Evolutionary conservation across 2,888 invertebrate species (phyloP).

Genomic region (Calliphora vomitoria): DNA sequence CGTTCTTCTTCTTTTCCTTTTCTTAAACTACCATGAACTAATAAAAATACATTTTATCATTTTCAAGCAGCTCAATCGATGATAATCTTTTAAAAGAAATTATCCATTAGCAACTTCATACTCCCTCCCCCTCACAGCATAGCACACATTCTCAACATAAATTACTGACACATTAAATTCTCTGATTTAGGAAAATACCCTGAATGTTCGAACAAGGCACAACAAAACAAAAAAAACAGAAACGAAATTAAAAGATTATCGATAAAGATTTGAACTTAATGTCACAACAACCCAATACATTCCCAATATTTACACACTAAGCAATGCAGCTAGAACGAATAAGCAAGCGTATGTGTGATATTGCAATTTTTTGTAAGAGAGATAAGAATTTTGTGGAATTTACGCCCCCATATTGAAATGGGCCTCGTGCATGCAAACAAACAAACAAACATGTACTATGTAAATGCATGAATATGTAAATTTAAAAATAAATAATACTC

Average conservation of each 20-base stretch:
- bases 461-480: neutral
- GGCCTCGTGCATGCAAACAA: neutral
- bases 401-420: conserved; percentile 43
- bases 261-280: conserved; percentile 61
- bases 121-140: neutral
- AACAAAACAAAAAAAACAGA: neutral
- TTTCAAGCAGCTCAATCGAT: neutral
- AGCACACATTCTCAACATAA: conserved; percentile 20
- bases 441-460: too few species aligned
- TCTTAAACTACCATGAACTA: too few species aligned
- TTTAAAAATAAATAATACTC: neutral
- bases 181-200: conserved; percentile 13
- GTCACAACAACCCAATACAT: conserved; percentile 44
- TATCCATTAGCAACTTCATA: neutral
- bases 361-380: conserved; percentile 38
- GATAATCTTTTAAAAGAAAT: conserved; percentile 41
- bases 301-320: neutral
- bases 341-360: neutral
- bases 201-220: neutral
- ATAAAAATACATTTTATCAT: conserved; percentile 28
- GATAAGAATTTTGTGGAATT: conserved; percentile 22
- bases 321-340: conserved; percentile 13
- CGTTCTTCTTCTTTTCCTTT: too few species aligned
- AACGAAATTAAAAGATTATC: conserved; percentile 59
- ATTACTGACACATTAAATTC: conserved; percentile 43